These are phyloP conservation scores for Cotesia glomerata DNA, from an alignment of 1,140 invertebrate genomes.

Conservation along the genomic window DNA sequence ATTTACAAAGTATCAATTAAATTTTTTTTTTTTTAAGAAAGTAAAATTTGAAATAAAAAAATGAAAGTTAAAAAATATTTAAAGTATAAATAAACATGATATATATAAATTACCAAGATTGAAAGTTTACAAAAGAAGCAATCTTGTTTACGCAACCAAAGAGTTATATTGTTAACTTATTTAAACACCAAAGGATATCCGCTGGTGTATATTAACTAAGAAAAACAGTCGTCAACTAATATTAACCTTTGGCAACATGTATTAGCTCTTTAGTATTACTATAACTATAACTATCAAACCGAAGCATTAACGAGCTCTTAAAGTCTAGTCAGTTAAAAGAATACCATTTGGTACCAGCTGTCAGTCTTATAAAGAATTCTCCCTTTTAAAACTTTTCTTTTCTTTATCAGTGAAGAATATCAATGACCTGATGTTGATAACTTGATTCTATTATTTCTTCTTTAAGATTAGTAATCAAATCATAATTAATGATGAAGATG, in stretches of 20 bases:
- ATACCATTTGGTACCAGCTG: conserved; percentile 41
- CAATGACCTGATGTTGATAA: too few species aligned
- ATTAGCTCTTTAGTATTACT: conserved; percentile 14
- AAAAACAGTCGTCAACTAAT: conserved; percentile 42
- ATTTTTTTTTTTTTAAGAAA: too few species aligned
- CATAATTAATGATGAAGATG: too few species aligned
- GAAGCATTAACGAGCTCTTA: conserved; percentile 42
- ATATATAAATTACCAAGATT: not conserved
- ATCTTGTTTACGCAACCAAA: not conserved
- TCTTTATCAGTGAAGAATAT: too few species aligned
- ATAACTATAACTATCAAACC: too few species aligned
- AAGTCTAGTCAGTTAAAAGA: conserved; percentile 36
- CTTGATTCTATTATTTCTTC: too few species aligned
- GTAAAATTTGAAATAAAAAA: too few species aligned
- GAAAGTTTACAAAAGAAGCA: not conserved
- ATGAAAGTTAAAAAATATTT: too few species aligned
- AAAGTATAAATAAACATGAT: not conserved
- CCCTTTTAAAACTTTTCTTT: too few species aligned
- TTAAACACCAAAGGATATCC: conserved; percentile 27
- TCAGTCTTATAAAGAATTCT: not conserved
- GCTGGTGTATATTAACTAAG: conserved; percentile 26
- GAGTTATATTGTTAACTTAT: not conserved
- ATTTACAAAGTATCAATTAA: too few species aligned
- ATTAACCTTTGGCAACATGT: conserved; percentile 43
- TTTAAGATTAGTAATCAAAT: too few species aligned